These are phyloP conservation scores for Hypomecis atomaria DNA, from an alignment of 2,888 invertebrate genomes.

Conservation along the genomic window DNA sequence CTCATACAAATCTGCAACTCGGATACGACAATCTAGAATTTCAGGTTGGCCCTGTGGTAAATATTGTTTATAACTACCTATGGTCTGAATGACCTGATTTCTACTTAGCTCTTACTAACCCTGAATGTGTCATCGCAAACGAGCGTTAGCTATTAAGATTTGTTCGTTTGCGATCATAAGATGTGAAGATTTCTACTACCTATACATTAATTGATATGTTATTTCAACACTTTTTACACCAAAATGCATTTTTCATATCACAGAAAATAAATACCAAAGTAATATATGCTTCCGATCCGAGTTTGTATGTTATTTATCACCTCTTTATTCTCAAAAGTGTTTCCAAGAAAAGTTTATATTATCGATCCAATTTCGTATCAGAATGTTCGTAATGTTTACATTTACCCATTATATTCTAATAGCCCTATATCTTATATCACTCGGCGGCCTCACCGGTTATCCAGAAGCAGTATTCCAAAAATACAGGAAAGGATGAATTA, in stretches of 20 bases:
- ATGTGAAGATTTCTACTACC: too few relatives aligned
- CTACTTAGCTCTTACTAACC: too few relatives aligned
- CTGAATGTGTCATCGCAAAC: too few relatives aligned
- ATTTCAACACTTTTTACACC: background rate
- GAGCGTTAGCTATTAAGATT: too few relatives aligned
- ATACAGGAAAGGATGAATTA: conserved; percentile 26
- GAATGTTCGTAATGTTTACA: conserved; percentile 34
- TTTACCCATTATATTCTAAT: conserved; percentile 30
- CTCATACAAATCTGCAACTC: too few relatives aligned
- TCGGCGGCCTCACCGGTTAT: conserved; percentile 12
- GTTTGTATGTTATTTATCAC: too few relatives aligned
- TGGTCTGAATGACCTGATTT: too few relatives aligned
- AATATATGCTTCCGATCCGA: background rate
- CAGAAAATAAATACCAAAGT: background rate
- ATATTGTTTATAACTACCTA: too few relatives aligned
- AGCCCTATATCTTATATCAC: conserved; percentile 16
- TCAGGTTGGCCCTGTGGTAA: too few relatives aligned
- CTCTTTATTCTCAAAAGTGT: background rate
- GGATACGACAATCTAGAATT: too few relatives aligned
- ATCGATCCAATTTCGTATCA: conserved; percentile 28
- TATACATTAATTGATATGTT: too few relatives aligned
- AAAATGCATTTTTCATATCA: background rate
- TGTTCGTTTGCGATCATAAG: too few relatives aligned
- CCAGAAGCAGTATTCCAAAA: conserved; percentile 21
- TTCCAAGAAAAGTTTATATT: conserved; percentile 29